Conservation (phyloP, 2,888 invertebrate species). For the Esperia sulphurella region DNA sequence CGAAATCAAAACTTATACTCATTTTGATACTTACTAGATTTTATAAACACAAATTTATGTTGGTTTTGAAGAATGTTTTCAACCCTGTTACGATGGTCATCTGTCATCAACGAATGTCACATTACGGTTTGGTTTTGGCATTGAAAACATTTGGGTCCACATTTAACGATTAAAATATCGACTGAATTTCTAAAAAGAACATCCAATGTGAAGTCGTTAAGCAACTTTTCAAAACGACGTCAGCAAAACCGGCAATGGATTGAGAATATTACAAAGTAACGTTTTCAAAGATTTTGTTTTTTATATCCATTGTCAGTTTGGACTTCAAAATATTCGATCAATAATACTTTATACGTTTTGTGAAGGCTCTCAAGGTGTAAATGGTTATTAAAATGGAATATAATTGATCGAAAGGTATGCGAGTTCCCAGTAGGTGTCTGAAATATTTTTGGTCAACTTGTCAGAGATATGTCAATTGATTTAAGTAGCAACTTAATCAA, state of each 20-base stretch:
- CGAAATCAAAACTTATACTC: not conserved
- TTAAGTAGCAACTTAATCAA: not conserved
- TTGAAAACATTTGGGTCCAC: constrained; percentile 33
- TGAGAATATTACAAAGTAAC: not conserved
- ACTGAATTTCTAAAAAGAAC: not conserved
- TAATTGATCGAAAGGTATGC: constrained; percentile 21
- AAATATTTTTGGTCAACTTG: not conserved
- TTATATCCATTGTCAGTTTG: not conserved
- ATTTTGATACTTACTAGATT: no score
- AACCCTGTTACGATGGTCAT: constrained; percentile 36
- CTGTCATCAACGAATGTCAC: constrained; percentile 71
- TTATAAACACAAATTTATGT: constrained; percentile 15
- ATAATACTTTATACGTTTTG: constrained; percentile 18
- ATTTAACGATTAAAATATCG: not conserved
- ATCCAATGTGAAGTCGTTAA: not conserved
- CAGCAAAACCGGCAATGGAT: constrained; percentile 11
- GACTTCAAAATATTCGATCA: constrained; percentile 21
- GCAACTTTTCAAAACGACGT: not conserved
- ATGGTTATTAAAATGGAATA: constrained; percentile 37
- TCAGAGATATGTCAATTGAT: not conserved
- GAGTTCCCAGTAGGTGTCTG: not conserved
- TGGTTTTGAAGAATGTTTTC: constrained; percentile 13
- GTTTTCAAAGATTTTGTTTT: not conserved
- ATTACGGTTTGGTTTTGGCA: constrained; percentile 48
- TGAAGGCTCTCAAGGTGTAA: constrained; percentile 23